These are phyloP conservation scores for Cetonia aurata DNA, from an alignment of 2,888 invertebrate genomes.

Conservation along the genomic window DNA sequence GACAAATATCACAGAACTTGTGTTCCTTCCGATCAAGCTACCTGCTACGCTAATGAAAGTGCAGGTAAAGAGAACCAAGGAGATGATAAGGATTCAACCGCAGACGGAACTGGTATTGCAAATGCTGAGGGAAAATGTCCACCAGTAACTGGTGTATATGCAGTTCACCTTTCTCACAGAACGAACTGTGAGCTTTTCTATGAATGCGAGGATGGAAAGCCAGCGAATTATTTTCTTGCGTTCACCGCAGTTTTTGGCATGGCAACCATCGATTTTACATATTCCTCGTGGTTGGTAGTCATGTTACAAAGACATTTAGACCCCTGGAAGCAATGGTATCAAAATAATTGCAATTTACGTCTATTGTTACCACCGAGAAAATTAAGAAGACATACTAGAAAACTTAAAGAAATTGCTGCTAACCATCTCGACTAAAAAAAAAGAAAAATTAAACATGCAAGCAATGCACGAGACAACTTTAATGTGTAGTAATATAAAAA, in stretches of 20 bases:
- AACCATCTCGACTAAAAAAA: constrained; percentile 27
- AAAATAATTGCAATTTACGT: constrained; percentile 60
- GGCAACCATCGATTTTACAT: constrained; percentile 66
- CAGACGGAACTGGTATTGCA: not conserved
- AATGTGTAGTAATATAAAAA: too few relatives aligned
- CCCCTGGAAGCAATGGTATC: constrained; percentile 65
- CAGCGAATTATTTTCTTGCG: constrained; percentile 61
- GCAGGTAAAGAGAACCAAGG: not conserved
- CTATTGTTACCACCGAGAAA: constrained; percentile 61
- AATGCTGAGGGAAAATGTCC: constrained; percentile 22
- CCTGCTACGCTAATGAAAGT: too few relatives aligned
- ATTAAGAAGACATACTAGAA: constrained; percentile 42
- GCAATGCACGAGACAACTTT: too few relatives aligned
- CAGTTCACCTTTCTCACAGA: constrained; percentile 19
- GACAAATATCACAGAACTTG: constrained; percentile 39
- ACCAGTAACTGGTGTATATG: constrained; percentile 2
- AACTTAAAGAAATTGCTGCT: constrained; percentile 20
- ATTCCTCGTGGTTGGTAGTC: constrained; percentile 65
- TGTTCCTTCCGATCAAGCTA: constrained; percentile 35
- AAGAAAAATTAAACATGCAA: too few relatives aligned
- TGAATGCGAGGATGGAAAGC: constrained; percentile 50
- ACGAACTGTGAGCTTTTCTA: constrained; percentile 29
- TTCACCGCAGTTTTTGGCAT: constrained; percentile 63
- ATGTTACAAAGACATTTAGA: constrained; percentile 62
- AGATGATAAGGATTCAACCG: not conserved